Base-by-base conservation (phyloP, 2,888 invertebrate genomes). In the Neoascia interrupta region DNA sequence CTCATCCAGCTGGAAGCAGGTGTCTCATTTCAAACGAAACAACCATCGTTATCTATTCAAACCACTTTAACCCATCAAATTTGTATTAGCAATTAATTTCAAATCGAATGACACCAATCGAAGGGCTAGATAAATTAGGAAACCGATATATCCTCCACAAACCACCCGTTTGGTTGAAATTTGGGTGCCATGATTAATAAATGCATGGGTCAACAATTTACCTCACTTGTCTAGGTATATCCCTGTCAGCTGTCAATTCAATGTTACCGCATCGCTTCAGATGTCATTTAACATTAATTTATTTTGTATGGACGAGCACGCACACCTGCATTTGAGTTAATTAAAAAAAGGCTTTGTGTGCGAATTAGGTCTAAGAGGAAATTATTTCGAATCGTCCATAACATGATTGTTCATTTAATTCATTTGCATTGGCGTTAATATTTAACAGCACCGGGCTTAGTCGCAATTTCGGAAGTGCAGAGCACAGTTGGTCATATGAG, bases 261-360 rank as follows among this genome's bases (percentile, higher is more conserved):
- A 4, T 11, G 16, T 10, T 10, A 11, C 13, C 31, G 18, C 16
- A 41, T 23, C 51, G 41, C 63, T 31, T 41, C 31, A 23, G 31
- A 43, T 31, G 51, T 23, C 41, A 63, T 63, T 51, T 63, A 63
- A 51, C 31, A 63, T 53, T 41, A 63, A 63, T 43, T 53, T 10
- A 3, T 28, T 39, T 26, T 28, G 13, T 28, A 6, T 39, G 26
- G 39, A 26, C 19, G 31, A 26, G 15, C 13, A 28, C 15, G 51
- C 18, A n/a, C 28, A 21, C 28, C 39, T 11, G 15, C 13, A 11
- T 15, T 47, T 28, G 39, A 49, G 61, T 18, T 63, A 47, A 49
- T 26, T 49, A 28, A 63, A 51, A 47, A 37, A 36, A 41, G 8
- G n/a, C 10, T 19, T 11, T 21, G 11, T 19, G n/a, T 19, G 13